These are phyloP conservation scores for Spheniscus mendiculus DNA, from an alignment of 2,113 vertebrate species.

Conservation along the genomic window DNA sequence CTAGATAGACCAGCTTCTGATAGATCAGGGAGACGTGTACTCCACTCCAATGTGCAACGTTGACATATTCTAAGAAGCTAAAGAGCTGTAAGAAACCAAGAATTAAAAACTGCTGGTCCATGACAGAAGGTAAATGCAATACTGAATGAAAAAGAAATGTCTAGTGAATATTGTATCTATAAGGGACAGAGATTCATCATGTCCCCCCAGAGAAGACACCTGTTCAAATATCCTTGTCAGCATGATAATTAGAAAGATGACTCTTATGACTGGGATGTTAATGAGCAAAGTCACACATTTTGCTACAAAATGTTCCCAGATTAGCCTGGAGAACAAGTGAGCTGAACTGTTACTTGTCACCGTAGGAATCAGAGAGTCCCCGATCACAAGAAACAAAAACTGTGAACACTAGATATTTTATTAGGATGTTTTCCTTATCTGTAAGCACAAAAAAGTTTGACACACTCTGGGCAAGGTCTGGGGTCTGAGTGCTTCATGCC, in stretches of 20 bases:
- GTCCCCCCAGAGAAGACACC: neutral
- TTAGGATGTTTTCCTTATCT: neutral
- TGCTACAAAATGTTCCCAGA: neutral
- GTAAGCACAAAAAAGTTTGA: neutral
- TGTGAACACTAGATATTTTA: neutral
- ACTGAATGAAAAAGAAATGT: neutral
- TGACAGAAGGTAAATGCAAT: neutral
- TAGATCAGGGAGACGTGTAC: neutral
- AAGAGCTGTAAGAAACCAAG: neutral
- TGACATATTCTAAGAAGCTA: neutral
- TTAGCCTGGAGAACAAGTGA: neutral
- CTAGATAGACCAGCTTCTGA: neutral
- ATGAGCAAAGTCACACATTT: neutral
- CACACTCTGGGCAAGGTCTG: neutral
- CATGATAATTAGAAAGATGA: neutral
- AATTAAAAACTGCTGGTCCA: neutral
- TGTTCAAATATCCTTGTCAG: neutral
- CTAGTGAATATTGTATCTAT: neutral
- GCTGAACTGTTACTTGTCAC: neutral
- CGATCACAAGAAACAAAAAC: neutral
- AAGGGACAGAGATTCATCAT: neutral
- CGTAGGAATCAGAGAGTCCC: neutral
- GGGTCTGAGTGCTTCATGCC: accelerated
- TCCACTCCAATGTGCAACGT: accelerated
- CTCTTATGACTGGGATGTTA: neutral